These are phyloP conservation scores for Lophius piscatorius DNA, from an alignment of 2,113 vertebrate genomes.

Conservation along the genomic window DNA sequence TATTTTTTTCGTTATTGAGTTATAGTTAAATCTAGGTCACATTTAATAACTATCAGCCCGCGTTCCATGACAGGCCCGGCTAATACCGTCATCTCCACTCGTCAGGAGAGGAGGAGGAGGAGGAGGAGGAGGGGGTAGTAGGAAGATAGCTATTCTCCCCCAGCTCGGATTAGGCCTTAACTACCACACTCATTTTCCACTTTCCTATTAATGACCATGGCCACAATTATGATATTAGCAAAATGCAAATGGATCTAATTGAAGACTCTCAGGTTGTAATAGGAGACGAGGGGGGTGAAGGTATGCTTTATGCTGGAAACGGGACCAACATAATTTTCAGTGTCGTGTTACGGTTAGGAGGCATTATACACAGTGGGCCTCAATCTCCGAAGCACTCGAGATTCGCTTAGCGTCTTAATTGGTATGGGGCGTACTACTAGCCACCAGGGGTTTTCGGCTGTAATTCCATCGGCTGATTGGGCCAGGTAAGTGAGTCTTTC, in stretches of 20 bases:
- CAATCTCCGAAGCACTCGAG: slow-evolving; percentile 80
- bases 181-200: slow-evolving; percentile 77
- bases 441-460: slow-evolving; percentile 71
- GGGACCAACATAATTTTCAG: slow-evolving; percentile 74
- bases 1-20: slow-evolving; percentile 74
- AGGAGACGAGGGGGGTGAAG: slow-evolving; percentile 51
- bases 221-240: slow-evolving; percentile 85
- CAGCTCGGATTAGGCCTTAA: slow-evolving; percentile 69
- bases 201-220: slow-evolving; percentile 79
- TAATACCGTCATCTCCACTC: slow-evolving; percentile 45
- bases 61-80: slow-evolving; percentile 25
- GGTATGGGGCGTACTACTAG: slow-evolving; percentile 76
- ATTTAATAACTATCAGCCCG: slow-evolving; percentile 61
- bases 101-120: slow-evolving; percentile 26
- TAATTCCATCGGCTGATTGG: slow-evolving; percentile 77
- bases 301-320: slow-evolving; percentile 66
- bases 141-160: slow-evolving; percentile 64
- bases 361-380: slow-evolving; percentile 77
- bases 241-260: slow-evolving; percentile 84
- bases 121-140: neutral
- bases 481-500: slow-evolving; percentile 62
- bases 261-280: slow-evolving; percentile 80
- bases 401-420: slow-evolving; percentile 83
- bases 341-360: slow-evolving; percentile 74
- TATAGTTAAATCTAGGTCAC: slow-evolving; percentile 67